Evolutionary conservation across 92 coral and sea anemone genomes (phyloP), one percentile per base, ranked within the genome.

Genomic region (Umimayanthus kanabou): DNA sequence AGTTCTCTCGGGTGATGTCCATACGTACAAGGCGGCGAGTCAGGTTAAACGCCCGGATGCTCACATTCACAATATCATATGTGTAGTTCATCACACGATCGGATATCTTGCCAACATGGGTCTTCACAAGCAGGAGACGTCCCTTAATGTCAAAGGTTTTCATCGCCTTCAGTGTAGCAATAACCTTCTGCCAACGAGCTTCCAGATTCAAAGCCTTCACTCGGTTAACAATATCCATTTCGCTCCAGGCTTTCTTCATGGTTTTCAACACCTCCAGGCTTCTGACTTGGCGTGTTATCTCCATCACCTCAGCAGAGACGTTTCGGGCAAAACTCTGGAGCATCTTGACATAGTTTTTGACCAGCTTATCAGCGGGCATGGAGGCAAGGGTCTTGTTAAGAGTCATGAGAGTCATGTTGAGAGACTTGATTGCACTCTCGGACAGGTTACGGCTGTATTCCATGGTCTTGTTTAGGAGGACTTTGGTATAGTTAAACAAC

Each of bases 151-250:
- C 87, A 15, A 95, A 58, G 18, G 93, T 80, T 50, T 82, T 91
- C 73, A 93, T 76, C 11, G 76, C 70, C 26, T 61, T 91, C 79
- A 82, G 39, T 29, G 90, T 74, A 39, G 89, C 87, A 23, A 90
- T 90, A 18, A 94, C 88, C 73, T 88, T 78, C 77, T 93, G 77
- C 98, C 94, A 95, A 58, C 89, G 94, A 37, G 81, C 92, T 72
- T 87, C 82, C 22, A 93, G 91, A 53, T 88, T 76, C 45, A 95
- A 80, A 13, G 94, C 96, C 30, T 73, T 85, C 79, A 88, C 55
- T 82, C 89, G 92, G 66, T 91, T 83, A 67, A 83, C 87, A 28
- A 95, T 76, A 84, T 95, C 96, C 84, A 92, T 88, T 29, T 95
- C 81, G 6, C 45, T 76, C 96, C 96, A 95, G 13, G 94, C 89